Conservation (phyloP, 2,113 vertebrate genomes). For the Hypomesus transpacificus region DNA sequence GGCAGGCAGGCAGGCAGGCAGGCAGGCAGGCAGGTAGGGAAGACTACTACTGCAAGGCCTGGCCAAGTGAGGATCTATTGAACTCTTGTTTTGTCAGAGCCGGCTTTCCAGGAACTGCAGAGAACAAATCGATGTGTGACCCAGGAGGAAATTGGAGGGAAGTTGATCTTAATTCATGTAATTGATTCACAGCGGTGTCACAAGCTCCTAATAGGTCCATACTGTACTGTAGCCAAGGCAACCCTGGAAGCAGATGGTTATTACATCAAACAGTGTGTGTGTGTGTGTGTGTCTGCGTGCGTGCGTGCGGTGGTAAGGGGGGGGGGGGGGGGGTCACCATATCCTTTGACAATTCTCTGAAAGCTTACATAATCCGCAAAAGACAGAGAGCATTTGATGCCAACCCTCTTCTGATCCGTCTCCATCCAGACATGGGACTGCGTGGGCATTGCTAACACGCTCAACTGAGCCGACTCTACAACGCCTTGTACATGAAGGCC, state of each 20-base stretch:
- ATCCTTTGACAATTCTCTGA: too few relatives aligned
- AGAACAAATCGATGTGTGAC: slow-evolving; percentile 9
- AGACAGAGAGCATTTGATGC: too few relatives aligned
- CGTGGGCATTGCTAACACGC: neutral
- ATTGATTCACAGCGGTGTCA: neutral
- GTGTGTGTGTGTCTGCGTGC: too few relatives aligned
- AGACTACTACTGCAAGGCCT: neutral
- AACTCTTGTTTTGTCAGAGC: slow-evolving; percentile 13
- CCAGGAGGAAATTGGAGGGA: slow-evolving; percentile 3
- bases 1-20: too few relatives aligned
- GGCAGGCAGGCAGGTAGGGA: too few relatives aligned
- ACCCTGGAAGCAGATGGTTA: neutral
- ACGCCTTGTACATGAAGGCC: slow-evolving; percentile 12
- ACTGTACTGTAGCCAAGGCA: neutral
- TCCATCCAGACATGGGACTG: too few relatives aligned
- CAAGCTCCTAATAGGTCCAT: slow-evolving; percentile 1
- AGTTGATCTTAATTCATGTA: slow-evolving; percentile 15
- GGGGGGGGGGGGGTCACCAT: too few relatives aligned
- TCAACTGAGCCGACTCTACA: neutral
- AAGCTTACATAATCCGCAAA: too few relatives aligned
- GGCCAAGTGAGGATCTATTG: slow-evolving; percentile 10
- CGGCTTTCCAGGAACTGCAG: slow-evolving; percentile 18
- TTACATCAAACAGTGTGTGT: neutral
- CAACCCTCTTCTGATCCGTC: too few relatives aligned
- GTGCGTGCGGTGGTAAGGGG: too few relatives aligned